A percentile compares a stretch with the other conserved stretches of the same genome.
Evolutionary conservation across 2,113 vertebrate species (phyloP).

Genomic region (Halcyon malimbica): DNA sequence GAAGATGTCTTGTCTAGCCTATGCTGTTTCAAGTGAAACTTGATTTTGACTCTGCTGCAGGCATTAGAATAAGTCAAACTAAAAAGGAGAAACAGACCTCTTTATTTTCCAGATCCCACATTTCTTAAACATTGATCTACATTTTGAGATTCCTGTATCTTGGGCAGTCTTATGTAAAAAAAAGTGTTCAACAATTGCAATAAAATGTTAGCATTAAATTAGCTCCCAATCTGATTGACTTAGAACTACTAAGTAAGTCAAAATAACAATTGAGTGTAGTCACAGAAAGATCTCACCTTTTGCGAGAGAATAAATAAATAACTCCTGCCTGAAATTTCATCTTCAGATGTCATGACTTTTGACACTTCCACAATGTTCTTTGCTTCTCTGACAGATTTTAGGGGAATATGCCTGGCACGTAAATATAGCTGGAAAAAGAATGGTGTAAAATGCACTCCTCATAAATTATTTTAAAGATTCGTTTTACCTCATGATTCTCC

Average conservation of each 20-base stretch:
- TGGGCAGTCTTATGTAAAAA: background rate
- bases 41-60: background rate
- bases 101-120: background rate
- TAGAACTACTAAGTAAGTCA: background rate
- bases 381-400: background rate
- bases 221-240: background rate
- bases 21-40: background rate
- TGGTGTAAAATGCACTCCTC: background rate
- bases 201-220: background rate
- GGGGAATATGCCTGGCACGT: background rate
- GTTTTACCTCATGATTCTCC: conserved; percentile 7
- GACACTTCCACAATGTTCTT: background rate
- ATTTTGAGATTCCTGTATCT: background rate
- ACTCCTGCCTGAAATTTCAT: background rate
- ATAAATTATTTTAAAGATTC: conserved; percentile 12
- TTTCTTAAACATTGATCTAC: background rate
- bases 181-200: background rate
- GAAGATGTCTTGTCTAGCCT: background rate
- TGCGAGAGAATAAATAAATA: background rate
- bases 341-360: background rate
- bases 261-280: background rate
- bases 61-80: background rate
- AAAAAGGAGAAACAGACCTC: background rate
- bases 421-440: background rate
- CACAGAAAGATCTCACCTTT: background rate